These are phyloP conservation scores for Phengaris alcon DNA, from an alignment of 2,888 invertebrate genomes.

Conservation along the genomic window DNA sequence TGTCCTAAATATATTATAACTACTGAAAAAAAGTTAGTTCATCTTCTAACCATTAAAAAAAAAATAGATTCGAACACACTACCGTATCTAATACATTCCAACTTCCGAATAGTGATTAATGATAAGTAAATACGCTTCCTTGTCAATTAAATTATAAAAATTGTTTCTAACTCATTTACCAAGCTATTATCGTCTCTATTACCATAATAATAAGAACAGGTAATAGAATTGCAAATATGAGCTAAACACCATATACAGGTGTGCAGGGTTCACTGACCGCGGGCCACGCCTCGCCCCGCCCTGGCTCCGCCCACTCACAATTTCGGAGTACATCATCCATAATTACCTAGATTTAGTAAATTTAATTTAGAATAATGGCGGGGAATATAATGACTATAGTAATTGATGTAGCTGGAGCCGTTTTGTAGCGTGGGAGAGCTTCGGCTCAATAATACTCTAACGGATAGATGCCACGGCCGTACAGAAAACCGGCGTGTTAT, in stretches of 20 bases:
- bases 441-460: too few relatives aligned
- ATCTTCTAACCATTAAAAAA: background rate
- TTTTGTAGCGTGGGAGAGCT: background rate
- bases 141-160: conserved; percentile 22
- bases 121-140: conserved; percentile 23
- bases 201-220: conserved; percentile 32
- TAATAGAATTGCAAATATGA: conserved; percentile 66
- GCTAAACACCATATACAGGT: conserved; percentile 47
- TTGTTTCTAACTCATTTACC: background rate
- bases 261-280: conserved; percentile 57
- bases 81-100: background rate
- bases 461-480: background rate
- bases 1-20: background rate
- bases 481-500: background rate
- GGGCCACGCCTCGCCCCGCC: conserved; percentile 66
- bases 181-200: conserved; percentile 12
- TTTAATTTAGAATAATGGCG: conserved; percentile 15
- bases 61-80: background rate
- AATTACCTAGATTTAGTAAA: conserved; percentile 29
- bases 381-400: background rate
- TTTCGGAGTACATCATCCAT: conserved; percentile 32
- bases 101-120: conserved; percentile 22
- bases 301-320: conserved; percentile 57
- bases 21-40: background rate
- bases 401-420: background rate